phyloP scores from a whole-genome alignment of 2,888 invertebrate genomes.

The Ashinkailepas kermadecensis region DNA sequence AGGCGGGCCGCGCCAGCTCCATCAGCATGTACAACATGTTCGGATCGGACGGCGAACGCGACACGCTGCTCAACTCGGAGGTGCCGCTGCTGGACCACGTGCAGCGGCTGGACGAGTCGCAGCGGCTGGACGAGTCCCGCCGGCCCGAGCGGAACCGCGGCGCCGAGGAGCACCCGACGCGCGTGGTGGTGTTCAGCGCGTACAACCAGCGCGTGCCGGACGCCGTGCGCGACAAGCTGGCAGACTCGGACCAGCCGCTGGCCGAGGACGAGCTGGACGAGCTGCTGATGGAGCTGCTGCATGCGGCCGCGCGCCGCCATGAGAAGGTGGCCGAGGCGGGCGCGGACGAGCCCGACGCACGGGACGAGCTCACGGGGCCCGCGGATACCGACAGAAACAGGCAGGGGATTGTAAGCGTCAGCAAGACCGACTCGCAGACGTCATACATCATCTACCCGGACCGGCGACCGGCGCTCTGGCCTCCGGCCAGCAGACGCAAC shows the following conservation, averaged over 20 bases:
- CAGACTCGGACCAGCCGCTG: constrained; percentile 29
- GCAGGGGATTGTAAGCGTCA: background rate
- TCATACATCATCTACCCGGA: constrained; percentile 15
- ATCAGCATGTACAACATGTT: constrained; percentile 6
- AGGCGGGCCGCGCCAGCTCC: background rate
- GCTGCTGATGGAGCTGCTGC: constrained; percentile 27
- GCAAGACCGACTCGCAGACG: background rate
- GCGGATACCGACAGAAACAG: background rate
- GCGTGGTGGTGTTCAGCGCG: constrained; percentile 29
- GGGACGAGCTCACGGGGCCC: background rate
- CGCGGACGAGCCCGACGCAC: background rate
- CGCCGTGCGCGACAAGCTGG: constrained; percentile 27
- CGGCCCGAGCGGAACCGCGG: background rate
- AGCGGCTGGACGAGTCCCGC: background rate
- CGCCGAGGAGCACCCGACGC: constrained; percentile 19
- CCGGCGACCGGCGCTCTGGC: background rate
- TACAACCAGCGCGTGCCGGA: constrained; percentile 28
- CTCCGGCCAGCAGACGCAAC: background rate
- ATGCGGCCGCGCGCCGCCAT: constrained; percentile 23
- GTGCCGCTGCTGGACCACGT: background rate
- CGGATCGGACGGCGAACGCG: too few species aligned
- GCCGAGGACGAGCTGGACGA: constrained; percentile 29
- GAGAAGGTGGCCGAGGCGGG: background rate
- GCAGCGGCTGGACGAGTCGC: background rate
- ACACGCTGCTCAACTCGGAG: background rate